Percentiles rank a stretch among this genome's conserved stretches.
These are phyloP conservation scores for Drosophila funebris DNA, from an alignment of 1,140 invertebrate genomes.

Conservation along the genomic window DNA sequence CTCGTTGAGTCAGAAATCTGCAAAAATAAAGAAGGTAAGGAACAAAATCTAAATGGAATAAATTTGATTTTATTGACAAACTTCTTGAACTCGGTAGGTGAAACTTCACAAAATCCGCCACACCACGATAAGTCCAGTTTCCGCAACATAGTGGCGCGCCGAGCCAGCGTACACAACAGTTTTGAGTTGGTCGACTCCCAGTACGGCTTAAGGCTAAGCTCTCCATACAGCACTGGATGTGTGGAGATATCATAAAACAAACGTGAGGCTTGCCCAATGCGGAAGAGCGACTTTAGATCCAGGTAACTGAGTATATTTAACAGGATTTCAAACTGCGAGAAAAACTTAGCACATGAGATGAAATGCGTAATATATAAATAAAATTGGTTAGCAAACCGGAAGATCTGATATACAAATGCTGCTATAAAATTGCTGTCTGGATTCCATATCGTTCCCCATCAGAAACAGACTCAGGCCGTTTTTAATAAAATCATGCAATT, in stretches of 20 bases:
- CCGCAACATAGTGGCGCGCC: slow-evolving; percentile 88
- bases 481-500: slow-evolving; percentile 76
- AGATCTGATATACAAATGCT: slow-evolving; percentile 53
- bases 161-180: slow-evolving; percentile 69
- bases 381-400: slow-evolving; percentile 45
- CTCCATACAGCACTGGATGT: slow-evolving; percentile 91
- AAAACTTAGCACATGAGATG: slow-evolving; percentile 11
- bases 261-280: slow-evolving; percentile 90
- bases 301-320: slow-evolving; percentile 87
- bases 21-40: slow-evolving; percentile 6
- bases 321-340: slow-evolving; percentile 84
- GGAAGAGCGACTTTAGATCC: slow-evolving; percentile 90
- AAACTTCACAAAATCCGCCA: slow-evolving; percentile 87
- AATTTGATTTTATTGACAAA: slow-evolving; percentile 23
- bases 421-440: background rate
- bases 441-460: slow-evolving; percentile 30
- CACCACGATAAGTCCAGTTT: slow-evolving; percentile 95
- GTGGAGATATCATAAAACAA: slow-evolving; percentile 90
- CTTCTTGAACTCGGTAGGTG: slow-evolving; percentile 81
- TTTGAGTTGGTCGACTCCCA: slow-evolving; percentile 87
- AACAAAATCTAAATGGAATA: background rate
- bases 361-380: slow-evolving; percentile 10
- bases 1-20: slow-evolving; percentile 89
- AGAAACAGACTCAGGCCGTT: slow-evolving; percentile 83
- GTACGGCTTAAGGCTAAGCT: slow-evolving; percentile 90